Base-by-base conservation (phyloP, 2,797 vertebrate species). In the Taeniopygia guttata region DNA sequence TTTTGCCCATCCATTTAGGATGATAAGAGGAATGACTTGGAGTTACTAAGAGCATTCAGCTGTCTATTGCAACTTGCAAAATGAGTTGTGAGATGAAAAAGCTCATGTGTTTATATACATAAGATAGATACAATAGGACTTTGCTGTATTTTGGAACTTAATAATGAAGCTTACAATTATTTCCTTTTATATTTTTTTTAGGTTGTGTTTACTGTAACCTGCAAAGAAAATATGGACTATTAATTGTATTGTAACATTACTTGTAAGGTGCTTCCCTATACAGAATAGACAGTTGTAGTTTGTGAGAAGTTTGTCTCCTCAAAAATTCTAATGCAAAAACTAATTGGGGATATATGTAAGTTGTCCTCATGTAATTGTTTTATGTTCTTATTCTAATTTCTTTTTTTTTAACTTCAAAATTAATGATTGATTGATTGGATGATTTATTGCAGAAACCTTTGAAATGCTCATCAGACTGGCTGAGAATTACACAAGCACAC, bases 391-490 rank as follows among this genome's bases (percentile, higher is more conserved):
- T 21, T 83, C 27, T 56, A 32, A 52, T 63, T 68, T 67, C 7
- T 12, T 26, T 21, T 12, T 26, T 21, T 30, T 45, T 46, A 68
- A n/a, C 11, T 15, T 16, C 81, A 76, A 74, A 83, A 84, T 70
- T 77, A 43, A 81, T 60, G 30, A 58, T 8, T 62, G 21, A 51
- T 48, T 51, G 8, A 20, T 51, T 52, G 26, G 6, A 42, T 54
- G 14, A 49, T 90, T 52, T 84, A 85, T 96, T 97, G 36, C 98
- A 99, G 99, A 99, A 92, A 97, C 96, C 27, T 98, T 99, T 77
- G 98, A 99, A 96, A 96, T 78, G 13, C 97, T 99, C 87, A 97
- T 98, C 96, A 98, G 85, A 90, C 97, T 98, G 96, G 98, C 98
- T 14, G 98, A 99, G 95, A 98, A 99, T 92, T 97, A 98, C 87